Evolutionary conservation across 2,113 vertebrate genomes (phyloP).

Genomic region (Mugil cephalus): DNA sequence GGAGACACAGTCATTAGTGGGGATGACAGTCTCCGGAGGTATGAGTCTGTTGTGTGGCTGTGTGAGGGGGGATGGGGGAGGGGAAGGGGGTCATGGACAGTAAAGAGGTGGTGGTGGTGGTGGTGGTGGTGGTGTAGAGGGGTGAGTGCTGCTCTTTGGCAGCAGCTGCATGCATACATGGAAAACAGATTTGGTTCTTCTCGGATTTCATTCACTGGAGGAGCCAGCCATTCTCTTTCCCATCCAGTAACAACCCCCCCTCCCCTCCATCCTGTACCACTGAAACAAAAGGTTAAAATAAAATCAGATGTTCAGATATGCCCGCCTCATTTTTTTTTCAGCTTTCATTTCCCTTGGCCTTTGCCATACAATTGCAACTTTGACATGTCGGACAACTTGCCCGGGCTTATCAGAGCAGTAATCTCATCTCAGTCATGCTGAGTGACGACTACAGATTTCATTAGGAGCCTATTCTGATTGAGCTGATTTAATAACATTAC

Average conservation of each 20-base stretch:
- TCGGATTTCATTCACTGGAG: conserved; percentile 79
- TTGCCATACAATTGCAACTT: conserved; percentile 40
- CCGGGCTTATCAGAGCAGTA: conserved; percentile 39
- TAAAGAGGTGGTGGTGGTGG: conserved; percentile 55
- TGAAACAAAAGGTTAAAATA: conserved; percentile 78
- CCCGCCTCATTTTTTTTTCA: conserved; percentile 28
- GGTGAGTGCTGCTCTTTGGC: conserved; percentile 68
- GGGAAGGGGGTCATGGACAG: conserved; percentile 63
- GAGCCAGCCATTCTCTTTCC: conserved; percentile 72
- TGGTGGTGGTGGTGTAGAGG: conserved; percentile 37
- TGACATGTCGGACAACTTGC: conserved; percentile 36
- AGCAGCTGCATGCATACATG: conserved; percentile 82
- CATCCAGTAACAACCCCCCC: conserved; percentile 54
- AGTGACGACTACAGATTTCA: conserved; percentile 68
- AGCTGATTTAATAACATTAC: conserved; percentile 71
- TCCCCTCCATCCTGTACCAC: conserved; percentile 23
- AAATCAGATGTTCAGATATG: conserved; percentile 80
- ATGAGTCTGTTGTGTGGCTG: conserved; percentile 58
- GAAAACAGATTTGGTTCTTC: conserved; percentile 82
- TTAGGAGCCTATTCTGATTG: conserved; percentile 66
- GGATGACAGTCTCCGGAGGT: conserved; percentile 63
- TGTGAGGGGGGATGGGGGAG: background rate
- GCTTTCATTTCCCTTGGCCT: conserved; percentile 50
- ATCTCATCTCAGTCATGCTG: conserved; percentile 64
- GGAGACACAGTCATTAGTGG: conserved; percentile 71